These are phyloP conservation scores for Chaunax sp. DNA, from an alignment of 2,797 vertebrate genomes.

Conservation along the genomic window DNA sequence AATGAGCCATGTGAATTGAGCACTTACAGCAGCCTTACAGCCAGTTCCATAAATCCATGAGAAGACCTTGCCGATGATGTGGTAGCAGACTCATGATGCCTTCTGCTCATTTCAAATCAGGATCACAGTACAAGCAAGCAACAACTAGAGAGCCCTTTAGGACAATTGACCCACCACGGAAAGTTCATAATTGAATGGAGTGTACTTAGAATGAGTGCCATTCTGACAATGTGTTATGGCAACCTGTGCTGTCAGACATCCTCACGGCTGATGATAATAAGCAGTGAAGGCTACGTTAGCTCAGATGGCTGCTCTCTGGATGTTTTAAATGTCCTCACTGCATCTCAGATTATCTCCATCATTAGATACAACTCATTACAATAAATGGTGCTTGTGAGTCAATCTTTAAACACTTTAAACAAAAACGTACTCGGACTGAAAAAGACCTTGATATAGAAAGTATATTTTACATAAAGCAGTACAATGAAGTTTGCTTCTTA, in stretches of 20 bases:
- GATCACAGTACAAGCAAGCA: constrained; percentile 32
- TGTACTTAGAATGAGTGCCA: constrained; percentile 45
- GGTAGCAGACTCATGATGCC: constrained; percentile 9
- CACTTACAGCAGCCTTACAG: constrained; percentile 17
- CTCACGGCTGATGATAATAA: constrained; percentile 25
- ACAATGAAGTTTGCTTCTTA: constrained; percentile 67
- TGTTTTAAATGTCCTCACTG: constrained; percentile 8
- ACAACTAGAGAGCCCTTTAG: constrained; percentile 51
- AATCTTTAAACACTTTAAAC: constrained; percentile 54
- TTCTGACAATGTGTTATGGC: constrained; percentile 46
- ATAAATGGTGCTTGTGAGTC: constrained; percentile 64
- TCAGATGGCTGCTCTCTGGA: constrained; percentile 9
- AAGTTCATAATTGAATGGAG: constrained; percentile 56
- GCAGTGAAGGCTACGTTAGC: neutral
- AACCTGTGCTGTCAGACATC: constrained; percentile 34
- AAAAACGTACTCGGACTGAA: constrained; percentile 16
- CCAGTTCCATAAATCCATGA: constrained; percentile 12
- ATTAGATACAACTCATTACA: constrained; percentile 9
- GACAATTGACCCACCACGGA: constrained; percentile 49
- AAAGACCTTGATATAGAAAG: constrained; percentile 32
- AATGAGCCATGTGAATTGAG: constrained; percentile 16
- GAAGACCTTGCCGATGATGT: neutral
- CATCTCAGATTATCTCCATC: constrained; percentile 15
- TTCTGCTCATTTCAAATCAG: constrained; percentile 19
- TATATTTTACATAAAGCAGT: constrained; percentile 68